Evolutionary conservation across 2,888 invertebrate genomes (phyloP).

Genomic region (Beris morrisii): DNA sequence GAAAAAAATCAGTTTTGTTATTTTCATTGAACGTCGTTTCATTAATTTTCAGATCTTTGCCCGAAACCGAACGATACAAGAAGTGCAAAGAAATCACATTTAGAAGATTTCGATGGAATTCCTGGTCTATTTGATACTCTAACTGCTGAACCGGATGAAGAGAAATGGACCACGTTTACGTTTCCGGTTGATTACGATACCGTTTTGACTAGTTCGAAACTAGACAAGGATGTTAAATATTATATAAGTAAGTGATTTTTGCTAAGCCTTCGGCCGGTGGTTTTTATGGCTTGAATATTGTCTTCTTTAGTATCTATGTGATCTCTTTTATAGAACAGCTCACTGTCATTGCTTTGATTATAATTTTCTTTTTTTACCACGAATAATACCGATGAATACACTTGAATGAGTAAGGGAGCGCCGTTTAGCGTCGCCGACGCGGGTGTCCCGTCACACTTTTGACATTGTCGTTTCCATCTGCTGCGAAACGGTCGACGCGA

Average conservation of each 20-base stretch:
- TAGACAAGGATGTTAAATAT: slow-evolving; percentile 71
- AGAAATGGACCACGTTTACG: slow-evolving; percentile 83
- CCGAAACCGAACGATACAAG: slow-evolving; percentile 80
- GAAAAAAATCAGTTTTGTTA: slow-evolving; percentile 1
- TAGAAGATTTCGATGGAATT: slow-evolving; percentile 81
- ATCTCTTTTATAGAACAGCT: too few species aligned
- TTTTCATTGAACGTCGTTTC: slow-evolving; percentile 14
- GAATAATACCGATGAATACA: too few species aligned
- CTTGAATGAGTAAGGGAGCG: too few species aligned
- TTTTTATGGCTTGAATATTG: too few species aligned
- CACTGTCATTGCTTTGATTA: too few species aligned
- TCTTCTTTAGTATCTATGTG: too few species aligned
- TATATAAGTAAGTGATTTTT: slow-evolving; percentile 66
- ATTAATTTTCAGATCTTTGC: slow-evolving; percentile 73
- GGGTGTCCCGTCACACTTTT: too few species aligned
- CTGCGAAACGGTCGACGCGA: too few species aligned
- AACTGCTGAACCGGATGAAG: slow-evolving; percentile 76
- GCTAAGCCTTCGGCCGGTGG: neutral
- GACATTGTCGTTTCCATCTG: too few species aligned
- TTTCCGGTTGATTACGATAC: slow-evolving; percentile 76
- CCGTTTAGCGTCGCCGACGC: too few species aligned
- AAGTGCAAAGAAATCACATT: slow-evolving; percentile 78
- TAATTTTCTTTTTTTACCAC: too few species aligned
- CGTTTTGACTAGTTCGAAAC: slow-evolving; percentile 65
- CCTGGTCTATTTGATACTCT: slow-evolving; percentile 82